Conservation (phyloP, 2,797 vertebrate species). For the Malurus leucopterus region DNA sequence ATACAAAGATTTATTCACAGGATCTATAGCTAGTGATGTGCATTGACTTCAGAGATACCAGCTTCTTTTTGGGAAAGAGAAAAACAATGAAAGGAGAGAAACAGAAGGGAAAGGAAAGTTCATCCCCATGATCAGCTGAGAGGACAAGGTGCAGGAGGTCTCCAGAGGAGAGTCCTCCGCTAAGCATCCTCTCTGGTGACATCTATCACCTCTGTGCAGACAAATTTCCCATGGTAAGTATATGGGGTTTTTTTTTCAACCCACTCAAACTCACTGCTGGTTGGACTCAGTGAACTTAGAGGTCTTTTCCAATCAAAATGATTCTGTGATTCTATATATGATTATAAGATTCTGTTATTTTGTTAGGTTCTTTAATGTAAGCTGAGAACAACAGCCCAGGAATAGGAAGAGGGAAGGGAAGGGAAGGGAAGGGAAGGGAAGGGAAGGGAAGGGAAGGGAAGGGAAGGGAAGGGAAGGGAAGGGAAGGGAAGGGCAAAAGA, state of each 20-base stretch:
- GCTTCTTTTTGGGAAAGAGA: background rate
- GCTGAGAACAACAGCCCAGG: background rate
- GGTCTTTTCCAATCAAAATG: background rate
- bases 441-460: no score
- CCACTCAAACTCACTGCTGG: background rate
- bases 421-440: no score
- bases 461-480: no score
- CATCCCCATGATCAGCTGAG: rapidly evolving
- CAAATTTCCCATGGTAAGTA: background rate
- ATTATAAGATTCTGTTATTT: background rate
- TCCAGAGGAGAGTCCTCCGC: background rate
- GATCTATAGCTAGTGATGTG: background rate
- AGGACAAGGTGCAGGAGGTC: background rate
- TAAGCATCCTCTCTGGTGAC: background rate
- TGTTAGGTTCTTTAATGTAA: background rate
- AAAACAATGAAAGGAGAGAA: background rate
- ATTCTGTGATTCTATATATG: background rate
- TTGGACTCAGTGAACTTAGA: background rate
- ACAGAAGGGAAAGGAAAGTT: background rate
- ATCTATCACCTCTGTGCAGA: background rate
- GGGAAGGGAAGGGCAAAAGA: no score
- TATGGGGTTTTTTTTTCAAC: background rate
- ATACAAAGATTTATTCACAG: background rate
- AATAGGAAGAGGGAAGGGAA: background rate
- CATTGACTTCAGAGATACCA: background rate